Conservation (phyloP, 2,113 vertebrate species). For the Actenoides lindsayi region DNA sequence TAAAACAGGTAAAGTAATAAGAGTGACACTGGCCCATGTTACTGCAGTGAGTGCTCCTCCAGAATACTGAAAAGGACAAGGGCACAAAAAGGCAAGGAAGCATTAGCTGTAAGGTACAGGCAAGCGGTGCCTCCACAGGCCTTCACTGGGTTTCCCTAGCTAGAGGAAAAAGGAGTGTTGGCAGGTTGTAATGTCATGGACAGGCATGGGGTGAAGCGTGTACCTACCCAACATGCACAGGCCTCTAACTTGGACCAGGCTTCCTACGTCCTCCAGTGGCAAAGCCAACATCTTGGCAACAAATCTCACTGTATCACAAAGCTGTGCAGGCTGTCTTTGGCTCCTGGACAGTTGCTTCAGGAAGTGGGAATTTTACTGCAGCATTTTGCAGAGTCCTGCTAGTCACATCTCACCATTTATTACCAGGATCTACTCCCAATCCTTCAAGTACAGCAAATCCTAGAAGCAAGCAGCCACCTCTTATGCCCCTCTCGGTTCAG, state of each 20-base stretch:
- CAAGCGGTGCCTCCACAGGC: background rate
- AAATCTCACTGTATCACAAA: background rate
- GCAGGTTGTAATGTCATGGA: fast-evolving
- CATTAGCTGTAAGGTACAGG: background rate
- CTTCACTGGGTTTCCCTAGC: background rate
- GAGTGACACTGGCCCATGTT: constrained; percentile 67
- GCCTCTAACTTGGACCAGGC: background rate
- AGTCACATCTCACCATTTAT: background rate
- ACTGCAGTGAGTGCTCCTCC: constrained; percentile 51
- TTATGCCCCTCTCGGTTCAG: background rate
- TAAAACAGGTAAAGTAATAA: constrained; percentile 80
- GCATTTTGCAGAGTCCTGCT: background rate
- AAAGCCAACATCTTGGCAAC: background rate
- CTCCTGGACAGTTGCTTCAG: background rate
- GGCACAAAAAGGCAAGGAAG: constrained; percentile 7
- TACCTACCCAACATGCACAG: background rate
- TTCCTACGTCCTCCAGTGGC: background rate
- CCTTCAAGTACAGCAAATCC: background rate
- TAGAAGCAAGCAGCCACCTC: fast-evolving
- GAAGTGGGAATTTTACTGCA: background rate
- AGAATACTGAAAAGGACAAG: constrained; percentile 73
- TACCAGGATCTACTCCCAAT: background rate
- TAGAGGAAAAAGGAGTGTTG: background rate
- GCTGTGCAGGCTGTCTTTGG: fast-evolving
- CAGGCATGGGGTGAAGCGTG: fast-evolving